phyloP scores from a whole-genome alignment of 2,888 invertebrate genomes.

The Torymus auratus region DNA sequence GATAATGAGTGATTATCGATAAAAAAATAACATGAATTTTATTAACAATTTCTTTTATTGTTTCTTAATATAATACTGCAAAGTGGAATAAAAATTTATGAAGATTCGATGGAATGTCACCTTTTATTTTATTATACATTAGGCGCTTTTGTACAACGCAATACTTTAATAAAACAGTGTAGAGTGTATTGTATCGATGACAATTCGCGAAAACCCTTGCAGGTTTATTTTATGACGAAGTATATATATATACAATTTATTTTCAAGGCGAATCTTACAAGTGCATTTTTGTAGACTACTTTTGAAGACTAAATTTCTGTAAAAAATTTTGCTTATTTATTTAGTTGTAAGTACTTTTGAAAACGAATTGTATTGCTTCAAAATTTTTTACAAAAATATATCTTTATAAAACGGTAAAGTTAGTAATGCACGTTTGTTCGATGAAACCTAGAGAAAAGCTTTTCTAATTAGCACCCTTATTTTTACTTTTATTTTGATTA shows the following conservation, averaged over 20 bases:
- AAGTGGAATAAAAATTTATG: conserved; percentile 21
- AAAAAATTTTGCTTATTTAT: too few species aligned
- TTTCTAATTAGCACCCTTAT: too few species aligned
- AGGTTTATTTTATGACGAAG: neutral
- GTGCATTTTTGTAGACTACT: too few species aligned
- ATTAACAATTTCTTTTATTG: conserved; percentile 5
- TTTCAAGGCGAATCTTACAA: too few species aligned
- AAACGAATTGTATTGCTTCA: too few species aligned
- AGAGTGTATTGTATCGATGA: neutral
- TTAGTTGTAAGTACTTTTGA: too few species aligned
- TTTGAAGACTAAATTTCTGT: too few species aligned
- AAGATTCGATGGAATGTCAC: conserved; percentile 24
- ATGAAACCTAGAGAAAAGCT: too few species aligned
- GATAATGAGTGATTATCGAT: conserved; percentile 13
- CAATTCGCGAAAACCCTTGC: neutral
- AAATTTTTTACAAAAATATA: too few species aligned
- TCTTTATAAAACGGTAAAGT: neutral
- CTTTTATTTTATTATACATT: conserved; percentile 27
- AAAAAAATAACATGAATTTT: conserved; percentile 14
- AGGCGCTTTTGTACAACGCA: conserved; percentile 12
- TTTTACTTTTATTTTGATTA: too few species aligned
- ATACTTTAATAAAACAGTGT: neutral
- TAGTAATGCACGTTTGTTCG: neutral
- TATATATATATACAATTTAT: too few species aligned
- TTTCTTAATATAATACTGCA: conserved; percentile 34